These are phyloP conservation scores for Polyergus mexicanus DNA, from an alignment of 1,140 invertebrate genomes.

Conservation along the genomic window DNA sequence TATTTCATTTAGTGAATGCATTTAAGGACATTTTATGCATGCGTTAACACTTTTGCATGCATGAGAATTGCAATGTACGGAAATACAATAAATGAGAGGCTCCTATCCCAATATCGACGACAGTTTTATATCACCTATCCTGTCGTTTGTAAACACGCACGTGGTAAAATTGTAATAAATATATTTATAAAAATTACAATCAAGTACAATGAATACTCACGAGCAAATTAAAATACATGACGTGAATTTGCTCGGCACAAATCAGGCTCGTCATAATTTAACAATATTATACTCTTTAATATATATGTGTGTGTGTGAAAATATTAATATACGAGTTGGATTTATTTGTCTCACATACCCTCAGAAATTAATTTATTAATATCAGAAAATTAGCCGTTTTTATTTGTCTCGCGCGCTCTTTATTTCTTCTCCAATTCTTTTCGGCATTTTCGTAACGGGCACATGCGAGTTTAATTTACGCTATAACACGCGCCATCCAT, in stretches of 20 bases:
- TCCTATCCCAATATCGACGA: slow-evolving; percentile 4
- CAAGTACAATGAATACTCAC: slow-evolving; percentile 14
- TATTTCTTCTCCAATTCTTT: not conserved
- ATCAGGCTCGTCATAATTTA: slow-evolving; percentile 9
- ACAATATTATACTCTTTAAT: not conserved
- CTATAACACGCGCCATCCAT: slow-evolving; percentile 47
- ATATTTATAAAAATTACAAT: slow-evolving; percentile 30
- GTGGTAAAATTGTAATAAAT: slow-evolving; percentile 37
- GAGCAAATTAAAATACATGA: slow-evolving; percentile 42
- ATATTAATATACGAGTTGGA: slow-evolving; percentile 17
- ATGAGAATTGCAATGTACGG: slow-evolving; percentile 5
- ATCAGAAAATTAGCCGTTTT: not conserved
- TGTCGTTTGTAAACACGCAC: slow-evolving; percentile 20
- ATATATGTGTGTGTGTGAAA: not conserved
- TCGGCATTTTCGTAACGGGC: slow-evolving; percentile 22
- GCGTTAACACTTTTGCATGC: slow-evolving; percentile 13
- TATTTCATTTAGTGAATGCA: slow-evolving; percentile 22
- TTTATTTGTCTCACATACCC: not conserved
- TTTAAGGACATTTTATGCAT: slow-evolving; percentile 16
- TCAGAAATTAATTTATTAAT: slow-evolving; percentile 47
- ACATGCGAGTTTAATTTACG: slow-evolving; percentile 41
- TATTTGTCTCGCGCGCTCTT: not conserved
- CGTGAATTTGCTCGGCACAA: slow-evolving; percentile 44
- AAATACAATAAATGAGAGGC: slow-evolving; percentile 40
- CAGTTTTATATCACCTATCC: slow-evolving; percentile 33